Evolutionary conservation across 2,797 vertebrate species (phyloP).

Genomic region (Podarcis lilfordi): DNA sequence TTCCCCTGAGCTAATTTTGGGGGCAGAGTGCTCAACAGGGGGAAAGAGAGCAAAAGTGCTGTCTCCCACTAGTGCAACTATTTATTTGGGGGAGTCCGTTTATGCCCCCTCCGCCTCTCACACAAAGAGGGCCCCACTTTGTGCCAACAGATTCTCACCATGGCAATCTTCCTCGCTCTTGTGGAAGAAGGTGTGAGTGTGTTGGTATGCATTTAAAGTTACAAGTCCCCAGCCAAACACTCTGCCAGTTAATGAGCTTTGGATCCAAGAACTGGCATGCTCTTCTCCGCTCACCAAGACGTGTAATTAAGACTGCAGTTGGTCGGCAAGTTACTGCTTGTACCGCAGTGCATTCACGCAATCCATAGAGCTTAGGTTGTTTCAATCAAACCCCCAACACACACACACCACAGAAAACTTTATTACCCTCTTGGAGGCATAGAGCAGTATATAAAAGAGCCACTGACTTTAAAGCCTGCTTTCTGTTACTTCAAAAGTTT

Average conservation of each 20-base stretch:
- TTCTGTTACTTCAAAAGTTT: constrained; percentile 50
- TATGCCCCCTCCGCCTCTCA: too few species aligned
- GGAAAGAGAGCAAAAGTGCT: too few species aligned
- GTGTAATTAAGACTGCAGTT: not conserved
- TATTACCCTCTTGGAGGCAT: not conserved
- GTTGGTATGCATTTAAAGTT: not conserved
- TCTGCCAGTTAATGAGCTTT: not conserved
- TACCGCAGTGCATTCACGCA: not conserved
- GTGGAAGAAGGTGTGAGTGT: too few species aligned
- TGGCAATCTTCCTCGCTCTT: not conserved
- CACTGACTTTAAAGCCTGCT: constrained; percentile 41
- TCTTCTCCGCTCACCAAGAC: not conserved
- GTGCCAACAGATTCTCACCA: too few species aligned
- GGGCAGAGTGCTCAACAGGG: too few species aligned
- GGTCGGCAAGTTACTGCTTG: not conserved
- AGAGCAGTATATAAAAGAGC: constrained; percentile 19
- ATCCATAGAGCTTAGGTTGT: not conserved
- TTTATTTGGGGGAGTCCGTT: too few species aligned
- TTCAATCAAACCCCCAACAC: not conserved
- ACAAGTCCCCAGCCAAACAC: not conserved
- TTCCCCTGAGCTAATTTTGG: too few species aligned
- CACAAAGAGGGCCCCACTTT: too few species aligned
- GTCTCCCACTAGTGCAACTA: too few species aligned
- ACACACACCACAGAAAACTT: not conserved
- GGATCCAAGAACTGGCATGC: not conserved